phyloP scores from a whole-genome alignment of 2,888 invertebrate genomes.

The Diogma glabrata region DNA sequence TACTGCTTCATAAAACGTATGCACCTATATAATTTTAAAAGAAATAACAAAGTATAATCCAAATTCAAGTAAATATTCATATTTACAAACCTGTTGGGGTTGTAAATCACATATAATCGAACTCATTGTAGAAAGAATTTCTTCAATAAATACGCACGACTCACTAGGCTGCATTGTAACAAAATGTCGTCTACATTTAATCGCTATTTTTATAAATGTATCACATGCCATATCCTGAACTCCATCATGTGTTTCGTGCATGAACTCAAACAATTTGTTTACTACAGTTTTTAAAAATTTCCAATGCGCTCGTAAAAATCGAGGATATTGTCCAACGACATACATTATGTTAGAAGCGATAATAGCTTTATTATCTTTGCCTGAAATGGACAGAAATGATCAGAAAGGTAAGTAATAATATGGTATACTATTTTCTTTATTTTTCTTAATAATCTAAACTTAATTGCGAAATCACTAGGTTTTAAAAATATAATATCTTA shows the following conservation, averaged over 20 bases:
- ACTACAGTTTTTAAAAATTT: conserved; percentile 99
- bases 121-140: conserved; percentile 91
- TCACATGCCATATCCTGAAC: conserved; percentile 99
- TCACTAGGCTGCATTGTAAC: conserved; percentile 94
- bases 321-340: conserved; percentile 98
- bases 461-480: conserved; percentile 29
- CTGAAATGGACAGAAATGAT: too few species aligned
- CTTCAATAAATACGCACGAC: conserved; percentile 95
- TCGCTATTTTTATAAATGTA: conserved; percentile 98
- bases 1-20: conserved; percentile 99
- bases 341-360: conserved; percentile 99
- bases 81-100: conserved; percentile 71
- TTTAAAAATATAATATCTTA: not conserved
- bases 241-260: conserved; percentile 99
- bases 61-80: not conserved
- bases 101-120: conserved; percentile 98
- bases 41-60: conserved; percentile 1
- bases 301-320: conserved; percentile 99
- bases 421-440: too few species aligned
- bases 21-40: conserved; percentile 42
- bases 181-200: conserved; percentile 96
- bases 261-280: conserved; percentile 99
- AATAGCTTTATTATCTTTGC: conserved; percentile 99
- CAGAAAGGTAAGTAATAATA: too few species aligned
- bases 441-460: too few species aligned